Evolutionary conservation across 2,888 invertebrate genomes (phyloP), one percentile per base, ranked within the genome.

Genomic region (Coronaproctus castanopsis): DNA sequence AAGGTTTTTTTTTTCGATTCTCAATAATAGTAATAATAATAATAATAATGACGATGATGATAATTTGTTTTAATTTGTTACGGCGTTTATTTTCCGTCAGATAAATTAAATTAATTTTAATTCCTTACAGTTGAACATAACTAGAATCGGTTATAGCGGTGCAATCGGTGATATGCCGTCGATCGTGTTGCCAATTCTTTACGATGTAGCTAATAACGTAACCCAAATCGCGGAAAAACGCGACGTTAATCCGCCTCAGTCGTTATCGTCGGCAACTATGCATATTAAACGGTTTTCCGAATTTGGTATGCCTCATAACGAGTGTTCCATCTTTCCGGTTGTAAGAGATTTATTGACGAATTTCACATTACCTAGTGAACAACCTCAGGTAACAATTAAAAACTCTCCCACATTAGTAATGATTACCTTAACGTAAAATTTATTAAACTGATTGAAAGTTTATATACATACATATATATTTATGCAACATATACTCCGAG

Each of bases 311-410:
- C 67, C 75, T 65, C 78, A 75, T 66, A 75, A 76, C 67, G 91
- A 93, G 69, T 93, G 93, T 71, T 87, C 90, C 19, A 79, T 95
- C 58, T 92, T 87, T 73, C 91, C 92, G 24, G 90, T 92, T 21
- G 83, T 95, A 55, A 79, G 90, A 63, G 92, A 95, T 73, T 75
- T 95, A 60, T 74, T 95, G 58, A 80, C 83, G 50, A 91, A 87
- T 76, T 79, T 95, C 67, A 80, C 82, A 52, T 73, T 90, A 63
- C 88, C 89, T 55, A 82, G 83, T 24, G 89, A 89, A 69, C 81
- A 60, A 24, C 24, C 58, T 2, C 62, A 62, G 57, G 62, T 63
- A n/a, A n/a, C n/a, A n/a, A n/a, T n/a, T n/a, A n/a, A n/a, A n/a
- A n/a, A n/a, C n/a, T n/a, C n/a, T n/a, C n/a, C n/a, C n/a, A n/a